Conservation (phyloP, 2,113 vertebrate genomes). For the Hippoglossus stenolepis region DNA sequence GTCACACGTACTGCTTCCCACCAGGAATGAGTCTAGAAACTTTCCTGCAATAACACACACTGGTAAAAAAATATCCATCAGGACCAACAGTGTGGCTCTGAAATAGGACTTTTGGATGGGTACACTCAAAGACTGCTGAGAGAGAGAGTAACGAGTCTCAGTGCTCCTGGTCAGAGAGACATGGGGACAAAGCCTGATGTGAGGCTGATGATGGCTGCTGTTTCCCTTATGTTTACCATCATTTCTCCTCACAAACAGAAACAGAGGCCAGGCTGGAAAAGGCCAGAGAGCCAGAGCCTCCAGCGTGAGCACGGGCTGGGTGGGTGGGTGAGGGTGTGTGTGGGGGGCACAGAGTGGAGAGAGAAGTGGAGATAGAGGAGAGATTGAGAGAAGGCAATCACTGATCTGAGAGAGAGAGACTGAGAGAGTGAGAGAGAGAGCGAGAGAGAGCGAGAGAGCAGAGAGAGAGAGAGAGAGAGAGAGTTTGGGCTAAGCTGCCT, state of each 20-base stretch:
- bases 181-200: constrained; percentile 53
- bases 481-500: constrained; percentile 71
- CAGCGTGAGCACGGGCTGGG: constrained; percentile 16
- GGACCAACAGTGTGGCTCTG: constrained; percentile 7
- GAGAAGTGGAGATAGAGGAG: constrained; percentile 27
- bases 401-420: constrained; percentile 10
- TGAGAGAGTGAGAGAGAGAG: constrained; percentile 23
- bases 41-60: constrained; percentile 29
- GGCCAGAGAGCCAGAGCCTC: constrained; percentile 69
- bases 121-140: constrained; percentile 11
- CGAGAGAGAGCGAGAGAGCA: constrained; percentile 27
- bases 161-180: constrained; percentile 59
- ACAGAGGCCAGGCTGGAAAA: constrained; percentile 69
- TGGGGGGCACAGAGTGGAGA: constrained; percentile 20
- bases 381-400: constrained; percentile 34
- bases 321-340: neutral
- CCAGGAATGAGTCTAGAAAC: constrained; percentile 27
- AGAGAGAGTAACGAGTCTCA: constrained; percentile 24
- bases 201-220: constrained; percentile 73
- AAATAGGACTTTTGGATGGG: constrained; percentile 28
- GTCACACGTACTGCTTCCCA: constrained; percentile 21
- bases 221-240: constrained; percentile 81
- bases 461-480: constrained; percentile 12
- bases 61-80: constrained; percentile 11
- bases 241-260: constrained; percentile 72